phyloP scores from a whole-genome alignment of 2,888 invertebrate species.

The Sphecodes monilicornis region DNA sequence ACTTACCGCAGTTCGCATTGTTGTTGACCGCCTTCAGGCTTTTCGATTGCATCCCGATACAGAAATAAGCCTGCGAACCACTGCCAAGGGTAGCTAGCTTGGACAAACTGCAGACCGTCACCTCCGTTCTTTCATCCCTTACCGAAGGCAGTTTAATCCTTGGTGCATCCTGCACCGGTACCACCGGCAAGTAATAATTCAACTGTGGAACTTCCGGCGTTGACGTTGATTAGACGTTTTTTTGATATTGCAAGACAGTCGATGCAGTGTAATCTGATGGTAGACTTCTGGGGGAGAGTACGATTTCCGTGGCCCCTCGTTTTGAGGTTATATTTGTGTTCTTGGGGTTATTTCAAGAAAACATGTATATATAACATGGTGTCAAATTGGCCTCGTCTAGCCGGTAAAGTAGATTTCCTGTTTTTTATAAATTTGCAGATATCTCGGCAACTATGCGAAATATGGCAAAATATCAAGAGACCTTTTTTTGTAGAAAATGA shows the following conservation, averaged over 20 bases:
- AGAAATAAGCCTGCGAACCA: no score
- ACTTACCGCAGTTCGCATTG: neutral
- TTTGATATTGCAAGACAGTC: neutral
- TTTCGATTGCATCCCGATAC: neutral
- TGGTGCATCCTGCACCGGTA: neutral
- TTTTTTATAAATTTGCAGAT: no score
- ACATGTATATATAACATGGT: no score
- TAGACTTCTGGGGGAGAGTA: no score
- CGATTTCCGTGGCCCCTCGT: no score
- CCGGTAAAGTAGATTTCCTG: no score
- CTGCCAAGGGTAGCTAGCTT: neutral
- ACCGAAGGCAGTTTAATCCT: neutral
- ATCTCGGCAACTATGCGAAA: no score
- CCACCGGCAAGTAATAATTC: slow-evolving; percentile 1
- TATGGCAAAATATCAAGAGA: no score
- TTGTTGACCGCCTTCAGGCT: neutral
- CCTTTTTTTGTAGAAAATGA: no score
- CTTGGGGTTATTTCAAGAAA: no score
- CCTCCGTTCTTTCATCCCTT: neutral
- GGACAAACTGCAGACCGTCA: neutral
- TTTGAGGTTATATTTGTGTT: no score
- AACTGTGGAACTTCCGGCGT: neutral
- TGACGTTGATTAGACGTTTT: neutral
- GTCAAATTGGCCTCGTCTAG: no score
- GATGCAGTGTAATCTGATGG: neutral